Base-by-base conservation (phyloP, 2,113 vertebrate genomes). In the Sisor rabdophorus region DNA sequence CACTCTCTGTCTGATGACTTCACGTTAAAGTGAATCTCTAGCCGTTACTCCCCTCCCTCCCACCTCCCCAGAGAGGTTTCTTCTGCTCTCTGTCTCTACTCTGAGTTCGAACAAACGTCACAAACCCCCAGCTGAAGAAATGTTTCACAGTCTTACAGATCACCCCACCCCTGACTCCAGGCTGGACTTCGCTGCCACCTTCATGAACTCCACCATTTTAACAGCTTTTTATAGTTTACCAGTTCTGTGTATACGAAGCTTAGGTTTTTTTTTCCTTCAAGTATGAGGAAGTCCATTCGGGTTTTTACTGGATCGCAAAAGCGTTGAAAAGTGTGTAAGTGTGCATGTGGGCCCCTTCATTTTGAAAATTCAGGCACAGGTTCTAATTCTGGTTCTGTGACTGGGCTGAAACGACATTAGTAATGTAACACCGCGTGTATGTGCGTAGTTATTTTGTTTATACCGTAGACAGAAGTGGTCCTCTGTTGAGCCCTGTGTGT, bases 1-100 rank as follows among this genome's bases (percentile, higher is more conserved):
- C 76, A 81, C 71, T 71, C 71, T 26, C 50, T 90, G 91, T 76
- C 15, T 70, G 26, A 32, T 44, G 52, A 61, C 81, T 77, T 80
- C 75, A 75, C 78, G 71, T 76, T 78, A 79, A 83, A 81, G 79
- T 28, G n/a, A 71, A 69, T 73, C 69, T 11, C 36, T 56, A 44
- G 58, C 64, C 75, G 22, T 71, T 70, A 73, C 30, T 10, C 10
- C 10, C 9, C 61, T 36, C 32, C 32, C 32, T 7, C 32, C 32
- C 32, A 3, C 32, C 32, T 7, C 32, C 32, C 32, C 59, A 73
- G 76, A 79, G 74, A 78, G 58, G 52, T 72, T 73, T 40, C 19
- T 67, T 36, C 70, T 50, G 70, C 26, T 32, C 32, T 11, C 47
- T n/a, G 13, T 65, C 68, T 71, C 56, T 63, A 55, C 20, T 71